A percentile compares a stretch with the other conserved stretches of the same genome.
Evolutionary conservation across 2,888 invertebrate genomes (phyloP).

Genomic region (Campoplex nolae): DNA sequence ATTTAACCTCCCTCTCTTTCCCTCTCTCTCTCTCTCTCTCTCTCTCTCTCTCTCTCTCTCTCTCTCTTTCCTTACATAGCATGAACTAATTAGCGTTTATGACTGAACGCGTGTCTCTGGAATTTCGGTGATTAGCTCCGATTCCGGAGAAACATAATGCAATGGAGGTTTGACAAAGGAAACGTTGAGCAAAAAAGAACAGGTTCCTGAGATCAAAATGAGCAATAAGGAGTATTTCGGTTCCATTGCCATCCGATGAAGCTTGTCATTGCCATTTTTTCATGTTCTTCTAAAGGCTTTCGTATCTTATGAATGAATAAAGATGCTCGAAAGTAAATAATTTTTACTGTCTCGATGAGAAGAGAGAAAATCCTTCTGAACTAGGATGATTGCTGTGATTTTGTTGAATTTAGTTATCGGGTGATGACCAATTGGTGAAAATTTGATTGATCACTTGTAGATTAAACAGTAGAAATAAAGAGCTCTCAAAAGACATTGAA

Average conservation of each 20-base stretch:
- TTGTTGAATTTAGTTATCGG: background rate
- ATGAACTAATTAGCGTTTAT: constrained; percentile 54
- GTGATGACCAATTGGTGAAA: background rate
- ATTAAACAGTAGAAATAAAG: background rate
- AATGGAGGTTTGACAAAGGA: background rate
- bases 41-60: too few relatives aligned
- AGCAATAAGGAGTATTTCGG: background rate
- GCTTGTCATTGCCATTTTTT: background rate
- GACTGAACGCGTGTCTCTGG: constrained; percentile 26
- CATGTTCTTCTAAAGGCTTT: background rate
- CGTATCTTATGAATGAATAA: background rate
- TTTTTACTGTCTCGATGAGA: background rate
- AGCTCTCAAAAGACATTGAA: background rate
- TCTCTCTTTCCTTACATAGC: background rate
- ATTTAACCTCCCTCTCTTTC: background rate
- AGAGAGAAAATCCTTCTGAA: background rate
- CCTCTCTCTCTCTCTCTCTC: background rate
- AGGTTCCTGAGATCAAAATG: background rate
- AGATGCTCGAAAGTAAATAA: background rate
- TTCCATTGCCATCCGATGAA: too few relatives aligned
- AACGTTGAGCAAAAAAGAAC: background rate
- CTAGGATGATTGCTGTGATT: background rate
- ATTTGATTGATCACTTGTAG: background rate
- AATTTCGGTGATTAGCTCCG: constrained; percentile 41
- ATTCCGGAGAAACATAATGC: background rate